These are phyloP conservation scores for Acipenser oxyrinchus DNA, from an alignment of 2,797 vertebrate genomes.

Conservation along the genomic window DNA sequence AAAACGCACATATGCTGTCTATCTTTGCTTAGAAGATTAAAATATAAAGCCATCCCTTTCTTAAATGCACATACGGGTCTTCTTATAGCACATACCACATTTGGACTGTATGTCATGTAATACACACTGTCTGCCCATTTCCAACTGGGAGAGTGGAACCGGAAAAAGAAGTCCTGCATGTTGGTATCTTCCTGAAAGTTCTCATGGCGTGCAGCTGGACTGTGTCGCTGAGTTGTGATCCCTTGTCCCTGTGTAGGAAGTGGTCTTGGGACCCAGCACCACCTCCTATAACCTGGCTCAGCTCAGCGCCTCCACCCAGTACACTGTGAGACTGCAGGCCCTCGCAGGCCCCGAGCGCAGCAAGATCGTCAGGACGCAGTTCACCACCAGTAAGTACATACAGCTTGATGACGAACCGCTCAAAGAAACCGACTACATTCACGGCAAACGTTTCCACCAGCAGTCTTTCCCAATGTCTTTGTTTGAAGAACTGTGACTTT, in stretches of 20 bases:
- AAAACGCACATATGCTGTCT: not conserved
- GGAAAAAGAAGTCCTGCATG: no score
- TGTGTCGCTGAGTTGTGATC: not conserved
- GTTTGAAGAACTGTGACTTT: no score
- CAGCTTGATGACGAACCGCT: not conserved
- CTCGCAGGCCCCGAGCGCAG: conserved; percentile 74
- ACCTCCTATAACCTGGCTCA: conserved; percentile 79
- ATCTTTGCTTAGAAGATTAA: not conserved
- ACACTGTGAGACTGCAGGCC: conserved; percentile 77
- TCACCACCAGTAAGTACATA: conserved; percentile 79
- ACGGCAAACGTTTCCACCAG: no score
- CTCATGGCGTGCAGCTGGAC: not conserved
- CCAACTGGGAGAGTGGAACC: no score
- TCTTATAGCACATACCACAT: no score
- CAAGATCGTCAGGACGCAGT: conserved; percentile 62
- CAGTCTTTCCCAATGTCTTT: no score
- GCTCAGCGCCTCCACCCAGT: conserved; percentile 77
- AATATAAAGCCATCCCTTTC: no score
- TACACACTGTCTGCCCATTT: no score
- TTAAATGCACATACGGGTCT: no score
- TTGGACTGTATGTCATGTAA: no score
- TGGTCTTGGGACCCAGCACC: conserved; percentile 72
- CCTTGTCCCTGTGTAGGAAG: conserved; percentile 58
- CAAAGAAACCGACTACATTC: no score
- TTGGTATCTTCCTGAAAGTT: no score